These are phyloP conservation scores for Colius striatus DNA, from an alignment of 2,113 vertebrate species.

Conservation along the genomic window DNA sequence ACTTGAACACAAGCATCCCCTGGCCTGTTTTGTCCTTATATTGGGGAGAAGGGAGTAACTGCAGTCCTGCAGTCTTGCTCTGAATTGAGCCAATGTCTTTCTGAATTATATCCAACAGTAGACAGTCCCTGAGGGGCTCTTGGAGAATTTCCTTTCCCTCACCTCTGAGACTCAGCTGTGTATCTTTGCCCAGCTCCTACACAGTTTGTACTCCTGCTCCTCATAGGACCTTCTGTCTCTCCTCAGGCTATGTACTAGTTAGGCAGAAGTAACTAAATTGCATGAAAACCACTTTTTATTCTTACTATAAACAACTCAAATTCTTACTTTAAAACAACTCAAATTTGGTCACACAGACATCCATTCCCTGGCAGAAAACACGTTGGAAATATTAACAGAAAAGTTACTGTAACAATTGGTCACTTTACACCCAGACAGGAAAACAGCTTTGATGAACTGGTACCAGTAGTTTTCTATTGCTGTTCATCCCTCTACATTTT, in stretches of 20 bases:
- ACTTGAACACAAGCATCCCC: not conserved
- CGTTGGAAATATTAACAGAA: not conserved
- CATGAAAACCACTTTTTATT: not conserved
- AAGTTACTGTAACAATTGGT: not conserved
- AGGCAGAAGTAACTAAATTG: not conserved
- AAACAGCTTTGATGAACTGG: not conserved
- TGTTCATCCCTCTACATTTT: not conserved
- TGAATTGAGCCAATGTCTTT: not conserved
- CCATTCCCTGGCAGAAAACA: not conserved
- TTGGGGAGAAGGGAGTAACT: not conserved
- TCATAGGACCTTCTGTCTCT: not conserved
- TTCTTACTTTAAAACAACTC: not conserved
- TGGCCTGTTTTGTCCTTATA: not conserved
- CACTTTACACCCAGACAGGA: not conserved
- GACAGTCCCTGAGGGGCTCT: not conserved
- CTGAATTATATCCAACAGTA: not conserved
- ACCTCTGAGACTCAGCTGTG: not conserved
- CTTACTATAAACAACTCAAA: not conserved
- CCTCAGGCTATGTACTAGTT: not conserved
- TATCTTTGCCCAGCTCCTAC: not conserved
- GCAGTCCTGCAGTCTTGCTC: not conserved
- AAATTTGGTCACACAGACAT: not conserved
- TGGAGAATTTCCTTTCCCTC: not conserved
- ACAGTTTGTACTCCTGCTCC: not conserved
- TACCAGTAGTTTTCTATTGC: not conserved